Evolutionary conservation across 2,113 vertebrate genomes (phyloP).

Genomic region (Peucedramus taeniatus): DNA sequence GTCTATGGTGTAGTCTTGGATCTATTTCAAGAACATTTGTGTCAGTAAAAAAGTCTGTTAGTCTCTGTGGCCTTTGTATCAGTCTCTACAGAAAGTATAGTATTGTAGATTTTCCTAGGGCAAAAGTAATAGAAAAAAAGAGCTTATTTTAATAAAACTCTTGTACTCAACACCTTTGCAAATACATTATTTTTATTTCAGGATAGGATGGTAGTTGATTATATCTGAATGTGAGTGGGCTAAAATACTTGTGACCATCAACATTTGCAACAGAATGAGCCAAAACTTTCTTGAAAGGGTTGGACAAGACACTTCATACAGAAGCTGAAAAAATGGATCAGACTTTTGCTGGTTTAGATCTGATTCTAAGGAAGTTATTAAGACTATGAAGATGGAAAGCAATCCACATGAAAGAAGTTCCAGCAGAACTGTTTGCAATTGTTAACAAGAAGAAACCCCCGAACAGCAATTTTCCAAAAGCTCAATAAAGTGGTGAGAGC

Average conservation of each 20-base stretch:
- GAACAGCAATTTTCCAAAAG: neutral
- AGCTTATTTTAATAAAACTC: neutral
- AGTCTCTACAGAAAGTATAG: neutral
- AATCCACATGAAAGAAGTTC: neutral
- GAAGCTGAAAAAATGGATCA: neutral
- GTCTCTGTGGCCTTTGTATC: neutral
- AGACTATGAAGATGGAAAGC: neutral
- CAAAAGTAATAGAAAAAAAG: neutral
- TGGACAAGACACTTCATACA: neutral
- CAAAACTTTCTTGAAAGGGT: neutral
- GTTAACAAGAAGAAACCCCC: neutral
- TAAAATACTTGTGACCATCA: neutral
- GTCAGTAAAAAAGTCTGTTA: neutral
- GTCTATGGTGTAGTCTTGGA: neutral
- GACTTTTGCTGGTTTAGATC: neutral
- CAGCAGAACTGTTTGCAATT: neutral
- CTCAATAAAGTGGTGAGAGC: rapidly evolving
- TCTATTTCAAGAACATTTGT: neutral
- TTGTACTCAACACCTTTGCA: neutral
- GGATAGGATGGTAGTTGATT: neutral
- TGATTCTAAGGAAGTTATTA: neutral
- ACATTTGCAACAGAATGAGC: neutral
- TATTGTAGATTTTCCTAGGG: neutral
- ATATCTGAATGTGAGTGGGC: neutral
- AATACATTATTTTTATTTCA: neutral